Percentiles rank a stretch among this genome's conserved stretches.
These are phyloP conservation scores for Hypolimnas misippus DNA, from an alignment of 2,888 invertebrate species.

Conservation along the genomic window DNA sequence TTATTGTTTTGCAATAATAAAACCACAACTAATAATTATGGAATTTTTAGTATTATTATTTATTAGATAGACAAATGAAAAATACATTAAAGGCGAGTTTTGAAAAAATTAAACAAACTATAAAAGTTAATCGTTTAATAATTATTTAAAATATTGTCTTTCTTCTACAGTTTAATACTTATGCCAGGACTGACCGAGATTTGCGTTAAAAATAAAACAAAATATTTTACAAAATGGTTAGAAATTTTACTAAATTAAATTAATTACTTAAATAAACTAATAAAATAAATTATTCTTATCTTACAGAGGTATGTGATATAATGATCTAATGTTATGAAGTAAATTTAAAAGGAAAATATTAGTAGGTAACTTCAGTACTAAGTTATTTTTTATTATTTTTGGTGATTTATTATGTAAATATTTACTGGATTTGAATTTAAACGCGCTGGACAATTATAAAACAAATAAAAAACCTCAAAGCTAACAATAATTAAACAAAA, in stretches of 20 bases:
- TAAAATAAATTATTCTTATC: slow-evolving; percentile 1
- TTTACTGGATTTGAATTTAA: no score
- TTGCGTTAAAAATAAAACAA: neutral
- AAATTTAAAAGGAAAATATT: no score
- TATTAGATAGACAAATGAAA: neutral
- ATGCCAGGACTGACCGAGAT: slow-evolving; percentile 11
- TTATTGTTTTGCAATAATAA: no score
- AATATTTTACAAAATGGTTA: neutral
- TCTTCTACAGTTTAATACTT: slow-evolving; percentile 29
- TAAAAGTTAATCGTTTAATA: slow-evolving; percentile 24
- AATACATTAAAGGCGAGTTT: neutral
- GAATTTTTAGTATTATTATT: no score
- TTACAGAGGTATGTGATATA: slow-evolving; percentile 4
- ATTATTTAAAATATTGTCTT: slow-evolving; percentile 38
- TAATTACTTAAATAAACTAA: neutral
- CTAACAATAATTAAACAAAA: no score
- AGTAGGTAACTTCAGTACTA: no score
- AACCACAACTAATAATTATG: no score
- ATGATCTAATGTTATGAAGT: no score
- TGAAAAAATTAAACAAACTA: slow-evolving; percentile 18
- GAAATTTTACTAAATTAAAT: slow-evolving; percentile 10
- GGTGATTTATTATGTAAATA: no score
- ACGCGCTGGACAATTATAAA: no score
- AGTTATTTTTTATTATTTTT: no score
- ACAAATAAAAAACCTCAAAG: no score